Evolutionary conservation across 1,140 invertebrate genomes (phyloP), one percentile per base, ranked within the genome.

Genomic region (Globodera ellingtonae): DNA sequence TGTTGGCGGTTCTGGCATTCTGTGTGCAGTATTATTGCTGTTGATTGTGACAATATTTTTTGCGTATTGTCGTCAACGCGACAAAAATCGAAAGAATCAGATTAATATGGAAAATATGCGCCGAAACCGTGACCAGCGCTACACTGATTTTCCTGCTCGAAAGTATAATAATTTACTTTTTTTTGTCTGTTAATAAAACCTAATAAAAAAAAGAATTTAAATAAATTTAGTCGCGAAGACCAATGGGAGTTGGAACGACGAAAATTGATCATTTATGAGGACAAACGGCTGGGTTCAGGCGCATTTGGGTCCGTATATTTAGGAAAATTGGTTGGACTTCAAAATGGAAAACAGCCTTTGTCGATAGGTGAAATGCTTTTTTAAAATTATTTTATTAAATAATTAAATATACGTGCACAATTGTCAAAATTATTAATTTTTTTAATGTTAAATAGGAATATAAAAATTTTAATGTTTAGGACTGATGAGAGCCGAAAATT

Each of bases 401-500:
- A 73, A 73, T 50, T 18, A 35, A 35, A 35, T 35, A 35, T 35
- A 35, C 35, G 35, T 35, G 3, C 35, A 35, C 35, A 35, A 35
- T 35, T 35, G 35, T 35, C 35, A 35, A 35, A 35, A 35, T 35
- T 3, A 35, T 35, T 35, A 35, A 35, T 35, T 35, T 35, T 35
- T 35, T 35, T 35, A 35, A 35, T 3, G 35, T 35, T 3, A 35
- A 35, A 35, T 35, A 35, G 35, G 35, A 35, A 35, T 3, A 35
- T 18, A 56, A 46, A 5, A n/a, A 44, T 76, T 56, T 35, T 35
- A 35, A 35, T 35, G 44, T 76, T 67, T 83, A 89, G 76, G 85
- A 84, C 75, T 89, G 24, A 86, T 89, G 87, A 59, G 88, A 47
- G 87, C 87, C n/a, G 88, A 89, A 65, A 89, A 89, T 79, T 87